Base-by-base conservation (phyloP, 2,113 vertebrate species). In the Heterotilapia buettikoferi region DNA sequence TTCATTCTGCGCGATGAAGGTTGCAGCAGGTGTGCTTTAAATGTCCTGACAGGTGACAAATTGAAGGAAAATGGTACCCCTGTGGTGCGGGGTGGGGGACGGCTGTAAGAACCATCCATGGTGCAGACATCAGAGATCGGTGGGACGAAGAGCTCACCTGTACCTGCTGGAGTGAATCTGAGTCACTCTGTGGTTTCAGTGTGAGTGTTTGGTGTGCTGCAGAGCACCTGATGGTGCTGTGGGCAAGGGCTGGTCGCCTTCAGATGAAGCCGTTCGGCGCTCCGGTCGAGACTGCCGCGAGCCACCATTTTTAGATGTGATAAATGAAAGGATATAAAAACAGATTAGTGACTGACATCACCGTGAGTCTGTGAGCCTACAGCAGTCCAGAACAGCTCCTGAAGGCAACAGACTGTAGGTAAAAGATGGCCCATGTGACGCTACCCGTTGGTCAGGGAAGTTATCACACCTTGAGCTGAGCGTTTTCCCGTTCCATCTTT, bases 261-360 rank as follows among this genome's bases (percentile, higher is more conserved):
- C 18, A 21, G 19, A n/a, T 36, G 31, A 33, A 66, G 61, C 31
- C 10, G 16, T 18, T 33, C 2, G 8, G 57, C 3, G 14, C 7
- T 31, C 29, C 2, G 1, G 6, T 5, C 4, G 6, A 73, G 13
- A 26, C n/a, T 14, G 8, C 38, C 1, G 1, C 12, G 21, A 40
- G 66, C n/a, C 3, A 40, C 40, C 40, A 43, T 26, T 2, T 43
- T 26, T 73, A 73, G 68, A 45, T 43, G n/a, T 16, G 5, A 24
- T 45, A 16, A 73, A 24, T 26, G 16, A 9, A 26, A 73, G 21
- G 13, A 73, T 45, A 73, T 45, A 45, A 26, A 71, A 73, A 43
- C 13, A 9, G 66, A 73, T 71, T 24, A 43, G 12, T 71, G 38
- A 71, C 12, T 71, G 33, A 43, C 38, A 43, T 24, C 38, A 45